Base-by-base conservation (phyloP, 1,140 invertebrate species). In the Neotoxoptera formosana region DNA sequence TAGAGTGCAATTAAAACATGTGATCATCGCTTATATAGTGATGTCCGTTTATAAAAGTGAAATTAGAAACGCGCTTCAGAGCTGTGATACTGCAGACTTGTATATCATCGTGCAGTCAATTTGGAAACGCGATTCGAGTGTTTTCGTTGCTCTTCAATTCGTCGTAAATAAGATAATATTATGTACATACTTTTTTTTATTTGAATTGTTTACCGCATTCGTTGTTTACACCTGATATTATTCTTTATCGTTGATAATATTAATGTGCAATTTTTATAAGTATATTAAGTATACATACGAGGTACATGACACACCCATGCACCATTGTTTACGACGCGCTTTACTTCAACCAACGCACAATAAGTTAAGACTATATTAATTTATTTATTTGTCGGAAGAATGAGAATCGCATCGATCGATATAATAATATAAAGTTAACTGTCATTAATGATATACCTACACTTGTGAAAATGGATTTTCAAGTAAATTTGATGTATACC, bases 1-100 rank as follows among this genome's bases (percentile, higher is more conserved):
- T 76, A 6, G 4, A 76, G n/a, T 67, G 3, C 1, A n/a, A n/a
- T 76, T 76, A 17, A 76, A 76, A 23, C 36, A 41, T 83, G 34
- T 21, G 76, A 84, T 30, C 41, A 86, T 86, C 21, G 34, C 25
- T 89, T 89, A 17, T 89, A 17, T 20, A 51, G n/a, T 56, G 88
- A 89, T 51, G 34, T 89, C n/a, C 9, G 34, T 89, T 56, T 56
- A 36, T 51, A 89, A 53, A 89, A 89, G 88, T 56, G 53, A 89
- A 89, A 36, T 89, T 89, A 89, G 51, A 89, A 89, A 89, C 34
- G 8, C 34, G 3, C 30, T 47, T 21, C 21, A 53, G 7, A 3
- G 7, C 51, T 86, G 25, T 47, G 30, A 86, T 4, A 17, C 17
- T 30, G 30, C 84, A 53, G 17, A 51, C 87, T 23, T n/a, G 21